Conservation (phyloP, 2,113 vertebrate genomes). For the Apaloderma vittatum region DNA sequence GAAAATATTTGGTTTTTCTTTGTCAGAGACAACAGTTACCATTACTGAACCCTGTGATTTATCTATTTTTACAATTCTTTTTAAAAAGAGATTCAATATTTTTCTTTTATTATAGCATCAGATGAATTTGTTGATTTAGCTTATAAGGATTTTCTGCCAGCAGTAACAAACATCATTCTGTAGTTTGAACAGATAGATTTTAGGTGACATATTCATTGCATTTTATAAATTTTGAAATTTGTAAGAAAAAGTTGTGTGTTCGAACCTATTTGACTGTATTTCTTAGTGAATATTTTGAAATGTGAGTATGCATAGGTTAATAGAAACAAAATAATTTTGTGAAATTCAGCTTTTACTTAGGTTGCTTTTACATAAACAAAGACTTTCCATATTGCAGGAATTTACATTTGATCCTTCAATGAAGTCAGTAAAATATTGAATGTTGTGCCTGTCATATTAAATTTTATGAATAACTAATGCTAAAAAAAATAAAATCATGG, state of each 20-base stretch:
- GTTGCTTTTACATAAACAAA: neutral
- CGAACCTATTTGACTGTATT: neutral
- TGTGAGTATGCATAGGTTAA: neutral
- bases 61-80: neutral
- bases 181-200: neutral
- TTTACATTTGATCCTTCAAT: neutral
- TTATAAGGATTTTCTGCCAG: neutral
- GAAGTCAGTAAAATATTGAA: neutral
- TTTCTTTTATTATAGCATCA: neutral
- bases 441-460: accelerated
- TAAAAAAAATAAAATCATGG: too few relatives aligned
- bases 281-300: neutral
- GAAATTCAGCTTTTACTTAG: neutral
- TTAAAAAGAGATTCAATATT: neutral
- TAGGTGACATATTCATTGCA: neutral
- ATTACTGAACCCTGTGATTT: neutral
- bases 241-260: neutral
- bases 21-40: neutral
- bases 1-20: neutral
- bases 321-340: neutral
- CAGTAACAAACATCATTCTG: neutral
- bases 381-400: neutral
- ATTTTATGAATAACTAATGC: too few relatives aligned
- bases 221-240: neutral
- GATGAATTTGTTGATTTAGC: neutral